phyloP scores from a whole-genome alignment of 64 coral and sea anemone species.

The Orbicella faveolata region DNA sequence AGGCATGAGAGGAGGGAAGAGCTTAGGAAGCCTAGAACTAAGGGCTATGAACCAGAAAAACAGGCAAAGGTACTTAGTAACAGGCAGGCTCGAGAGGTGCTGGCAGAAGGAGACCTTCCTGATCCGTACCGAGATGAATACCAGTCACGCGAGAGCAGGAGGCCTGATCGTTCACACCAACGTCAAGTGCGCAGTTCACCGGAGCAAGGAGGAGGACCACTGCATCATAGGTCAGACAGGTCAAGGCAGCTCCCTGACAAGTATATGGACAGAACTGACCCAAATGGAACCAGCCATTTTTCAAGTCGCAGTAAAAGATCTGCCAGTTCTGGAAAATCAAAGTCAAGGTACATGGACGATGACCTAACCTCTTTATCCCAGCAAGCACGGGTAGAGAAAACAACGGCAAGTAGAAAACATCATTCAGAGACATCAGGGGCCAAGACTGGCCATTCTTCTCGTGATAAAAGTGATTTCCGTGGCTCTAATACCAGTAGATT shows the following conservation, averaged over 20 bases:
- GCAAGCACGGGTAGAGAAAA: background rate
- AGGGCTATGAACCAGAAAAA: background rate
- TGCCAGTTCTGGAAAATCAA: constrained; percentile 8
- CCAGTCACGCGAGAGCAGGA: background rate
- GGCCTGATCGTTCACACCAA: background rate
- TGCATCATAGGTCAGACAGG: background rate
- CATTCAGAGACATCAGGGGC: background rate
- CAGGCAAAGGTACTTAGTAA: background rate
- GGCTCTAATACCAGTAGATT: background rate
- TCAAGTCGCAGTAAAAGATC: background rate
- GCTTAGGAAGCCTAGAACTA: background rate
- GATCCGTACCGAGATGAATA: background rate
- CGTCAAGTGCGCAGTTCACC: background rate
- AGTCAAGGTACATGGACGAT: background rate
- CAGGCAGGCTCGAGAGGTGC: background rate
- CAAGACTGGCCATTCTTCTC: constrained; percentile 11
- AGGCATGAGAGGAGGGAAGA: background rate
- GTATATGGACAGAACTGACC: constrained; percentile 1
- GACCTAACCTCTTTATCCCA: background rate
- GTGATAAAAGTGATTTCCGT: background rate
- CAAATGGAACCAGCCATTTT: background rate
- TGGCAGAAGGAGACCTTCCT: background rate
- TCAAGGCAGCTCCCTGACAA: background rate
- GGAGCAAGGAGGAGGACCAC: background rate
- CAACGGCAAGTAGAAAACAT: background rate